Evolutionary conservation across 2,113 vertebrate species (phyloP).

Genomic region (Synodontis membranacea): DNA sequence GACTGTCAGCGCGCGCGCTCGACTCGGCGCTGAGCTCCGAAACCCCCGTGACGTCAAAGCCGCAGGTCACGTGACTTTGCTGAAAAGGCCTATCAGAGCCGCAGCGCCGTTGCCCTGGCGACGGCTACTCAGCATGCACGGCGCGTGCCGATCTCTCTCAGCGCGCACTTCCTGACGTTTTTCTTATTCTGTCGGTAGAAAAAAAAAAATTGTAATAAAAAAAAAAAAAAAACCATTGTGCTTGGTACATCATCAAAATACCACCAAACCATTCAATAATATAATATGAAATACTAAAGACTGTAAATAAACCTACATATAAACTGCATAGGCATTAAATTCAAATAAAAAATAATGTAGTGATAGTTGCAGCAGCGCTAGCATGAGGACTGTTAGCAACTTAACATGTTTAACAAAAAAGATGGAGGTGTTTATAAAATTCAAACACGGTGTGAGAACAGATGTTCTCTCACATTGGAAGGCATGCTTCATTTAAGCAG

Average conservation of each 20-base stretch:
- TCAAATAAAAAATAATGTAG: background rate
- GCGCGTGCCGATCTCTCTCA: conserved; percentile 7
- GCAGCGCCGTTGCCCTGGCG: conserved; percentile 63
- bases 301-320: background rate
- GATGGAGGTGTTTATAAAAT: background rate
- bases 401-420: background rate
- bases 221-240: background rate
- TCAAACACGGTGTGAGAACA: conserved; percentile 40
- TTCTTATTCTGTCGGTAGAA: background rate
- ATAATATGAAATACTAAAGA: background rate
- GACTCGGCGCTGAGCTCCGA: conserved; percentile 50
- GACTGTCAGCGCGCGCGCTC: conserved; percentile 44
- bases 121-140: conserved; percentile 56
- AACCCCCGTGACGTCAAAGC: conserved; percentile 65
- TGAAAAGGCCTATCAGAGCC: conserved; percentile 60
- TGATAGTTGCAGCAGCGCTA: background rate
- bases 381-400: background rate
- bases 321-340: background rate
- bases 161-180: background rate
- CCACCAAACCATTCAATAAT: background rate
- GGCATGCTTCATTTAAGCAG: conserved; percentile 72
- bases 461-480: conserved; percentile 70
- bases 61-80: conserved; percentile 58
- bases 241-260: background rate
- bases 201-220: no score